These are phyloP conservation scores for Oryzias dopingdopingensis DNA, from an alignment of 2,797 vertebrate genomes.

Conservation along the genomic window DNA sequence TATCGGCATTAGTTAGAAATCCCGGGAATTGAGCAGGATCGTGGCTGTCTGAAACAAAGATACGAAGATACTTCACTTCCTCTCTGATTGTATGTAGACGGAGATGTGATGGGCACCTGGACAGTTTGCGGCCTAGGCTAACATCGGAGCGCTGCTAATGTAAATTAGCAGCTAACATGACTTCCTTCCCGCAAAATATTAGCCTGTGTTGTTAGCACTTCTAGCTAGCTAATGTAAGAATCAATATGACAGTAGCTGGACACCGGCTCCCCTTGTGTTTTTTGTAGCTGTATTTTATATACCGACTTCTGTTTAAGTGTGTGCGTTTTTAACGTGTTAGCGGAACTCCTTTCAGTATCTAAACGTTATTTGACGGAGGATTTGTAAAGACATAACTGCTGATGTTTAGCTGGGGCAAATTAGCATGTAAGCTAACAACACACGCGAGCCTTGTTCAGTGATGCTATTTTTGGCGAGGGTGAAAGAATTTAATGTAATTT, in stretches of 20 bases:
- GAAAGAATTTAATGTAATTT: background rate
- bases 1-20: conserved; percentile 53
- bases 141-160: conserved; percentile 63
- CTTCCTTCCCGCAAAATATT: conserved; percentile 72
- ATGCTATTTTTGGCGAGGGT: conserved; percentile 29
- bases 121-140: conserved; percentile 88
- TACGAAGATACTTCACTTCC: conserved; percentile 54
- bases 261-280: conserved; percentile 10
- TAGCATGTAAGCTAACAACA: conserved; percentile 66
- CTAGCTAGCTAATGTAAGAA: conserved; percentile 51
- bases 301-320: no score
- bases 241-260: conserved; percentile 46
- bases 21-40: conserved; percentile 11
- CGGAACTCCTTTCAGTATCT: conserved; percentile 16
- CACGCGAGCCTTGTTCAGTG: conserved; percentile 39
- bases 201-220: conserved; percentile 47
- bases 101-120: conserved; percentile 75
- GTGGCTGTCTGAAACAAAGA: conserved; percentile 28
- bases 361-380: conserved; percentile 25
- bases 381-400: conserved; percentile 46
- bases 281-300: no score
- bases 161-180: conserved; percentile 53
- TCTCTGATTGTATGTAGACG: conserved; percentile 58
- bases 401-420: conserved; percentile 52
- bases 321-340: background rate